Percentiles rank a stretch among this genome's conserved stretches.
Evolutionary conservation across 2,797 vertebrate genomes (phyloP).

Genomic region (Rhyacichthys aspro): DNA sequence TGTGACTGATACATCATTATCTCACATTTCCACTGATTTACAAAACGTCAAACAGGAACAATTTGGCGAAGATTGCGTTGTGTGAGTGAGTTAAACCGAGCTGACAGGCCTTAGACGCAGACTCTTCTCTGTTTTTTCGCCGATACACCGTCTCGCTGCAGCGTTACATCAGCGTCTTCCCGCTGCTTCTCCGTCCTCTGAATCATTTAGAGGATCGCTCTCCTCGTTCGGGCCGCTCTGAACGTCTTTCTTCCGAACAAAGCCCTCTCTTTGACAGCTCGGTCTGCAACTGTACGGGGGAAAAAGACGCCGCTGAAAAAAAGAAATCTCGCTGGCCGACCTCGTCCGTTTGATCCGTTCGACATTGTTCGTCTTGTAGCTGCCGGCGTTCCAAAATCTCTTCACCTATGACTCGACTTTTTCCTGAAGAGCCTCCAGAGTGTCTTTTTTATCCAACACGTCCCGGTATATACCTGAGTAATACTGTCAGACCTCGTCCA

Average conservation of each 20-base stretch:
- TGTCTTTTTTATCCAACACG: slow-evolving; percentile 22
- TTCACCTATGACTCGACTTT: slow-evolving; percentile 19
- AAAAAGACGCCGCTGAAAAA: no score
- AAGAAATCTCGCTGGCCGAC: slow-evolving; percentile 26
- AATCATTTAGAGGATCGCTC: slow-evolving; percentile 9
- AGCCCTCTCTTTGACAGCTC: slow-evolving; percentile 25
- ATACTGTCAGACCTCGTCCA: slow-evolving; percentile 28
- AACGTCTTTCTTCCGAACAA: slow-evolving; percentile 7
- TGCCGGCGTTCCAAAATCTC: slow-evolving; percentile 3
- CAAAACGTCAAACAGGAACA: no score
- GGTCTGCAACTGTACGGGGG: slow-evolving; percentile 2
- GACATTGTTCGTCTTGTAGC: slow-evolving; percentile 1
- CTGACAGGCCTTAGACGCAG: background rate
- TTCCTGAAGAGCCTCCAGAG: slow-evolving; percentile 1
- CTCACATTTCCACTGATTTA: no score
- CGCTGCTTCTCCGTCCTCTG: slow-evolving; percentile 12
- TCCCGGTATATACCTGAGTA: slow-evolving; percentile 29
- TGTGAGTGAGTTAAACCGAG: background rate
- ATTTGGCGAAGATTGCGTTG: no score
- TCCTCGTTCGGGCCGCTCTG: background rate
- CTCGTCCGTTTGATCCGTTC: slow-evolving; percentile 37
- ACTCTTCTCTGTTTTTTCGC: background rate
- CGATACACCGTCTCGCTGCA: slow-evolving; percentile 19
- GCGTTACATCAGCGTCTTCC: slow-evolving; percentile 18
- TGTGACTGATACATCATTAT: no score